phyloP scores from a whole-genome alignment of 2,113 vertebrate species.

The Chaetorhynchus papuensis region DNA sequence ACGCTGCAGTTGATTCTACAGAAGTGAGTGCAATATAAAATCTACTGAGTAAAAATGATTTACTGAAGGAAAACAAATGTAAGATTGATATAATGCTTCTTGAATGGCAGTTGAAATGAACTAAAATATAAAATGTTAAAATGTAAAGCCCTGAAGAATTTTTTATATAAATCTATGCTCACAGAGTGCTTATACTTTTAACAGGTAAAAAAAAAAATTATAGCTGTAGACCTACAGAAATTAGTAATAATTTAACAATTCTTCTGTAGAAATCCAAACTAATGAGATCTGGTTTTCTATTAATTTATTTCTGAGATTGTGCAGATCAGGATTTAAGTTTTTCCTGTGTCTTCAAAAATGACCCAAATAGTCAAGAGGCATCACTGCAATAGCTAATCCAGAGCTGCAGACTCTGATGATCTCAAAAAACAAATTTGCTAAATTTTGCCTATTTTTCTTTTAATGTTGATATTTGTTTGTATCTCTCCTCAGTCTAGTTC shows the following conservation, averaged over 20 bases:
- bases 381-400: background rate
- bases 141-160: background rate
- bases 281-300: background rate
- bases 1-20: slow-evolving; percentile 79
- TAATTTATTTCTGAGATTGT: background rate
- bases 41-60: background rate
- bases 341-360: background rate
- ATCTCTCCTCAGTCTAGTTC: background rate
- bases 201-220: background rate
- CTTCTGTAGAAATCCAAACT: background rate
- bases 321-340: background rate
- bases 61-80: background rate
- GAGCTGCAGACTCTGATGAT: background rate
- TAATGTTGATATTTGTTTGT: background rate
- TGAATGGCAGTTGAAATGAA: background rate
- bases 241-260: background rate
- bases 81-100: background rate
- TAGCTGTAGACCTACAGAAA: background rate
- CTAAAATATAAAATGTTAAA: background rate
- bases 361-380: background rate
- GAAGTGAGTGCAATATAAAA: slow-evolving; percentile 67
- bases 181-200: background rate
- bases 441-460: background rate
- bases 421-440: background rate
- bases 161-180: background rate